Conservation (phyloP, 1,140 invertebrate genomes). For the Brachionus calyciflorus region DNA sequence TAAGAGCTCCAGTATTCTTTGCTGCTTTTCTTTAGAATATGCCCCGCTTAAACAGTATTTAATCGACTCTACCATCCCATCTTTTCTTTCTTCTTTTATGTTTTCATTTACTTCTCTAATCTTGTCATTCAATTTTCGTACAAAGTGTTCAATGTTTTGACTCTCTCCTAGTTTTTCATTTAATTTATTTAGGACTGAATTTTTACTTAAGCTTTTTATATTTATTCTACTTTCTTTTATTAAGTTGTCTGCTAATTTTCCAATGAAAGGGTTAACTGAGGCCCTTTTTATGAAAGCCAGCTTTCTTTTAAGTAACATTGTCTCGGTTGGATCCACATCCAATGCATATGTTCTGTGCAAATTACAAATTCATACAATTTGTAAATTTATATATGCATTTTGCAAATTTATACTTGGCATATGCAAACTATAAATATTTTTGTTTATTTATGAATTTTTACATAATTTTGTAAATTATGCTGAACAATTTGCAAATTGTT, state of each 20-base stretch:
- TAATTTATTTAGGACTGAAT: too few species aligned
- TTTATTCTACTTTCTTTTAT: background rate
- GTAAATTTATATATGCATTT: background rate
- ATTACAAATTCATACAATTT: background rate
- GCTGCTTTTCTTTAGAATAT: too few species aligned
- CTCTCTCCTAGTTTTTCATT: background rate
- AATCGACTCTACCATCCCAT: background rate
- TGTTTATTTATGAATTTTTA: background rate
- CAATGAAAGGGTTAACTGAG: background rate
- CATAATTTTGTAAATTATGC: too few species aligned
- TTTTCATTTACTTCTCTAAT: background rate
- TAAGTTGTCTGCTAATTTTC: background rate
- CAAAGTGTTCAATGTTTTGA: background rate
- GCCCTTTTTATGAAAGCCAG: background rate
- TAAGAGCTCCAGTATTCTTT: too few species aligned
- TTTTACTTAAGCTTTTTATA: background rate
- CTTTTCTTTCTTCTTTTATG: slow-evolving; percentile 1
- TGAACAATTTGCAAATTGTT: too few species aligned
- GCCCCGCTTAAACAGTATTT: background rate
- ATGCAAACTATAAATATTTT: background rate
- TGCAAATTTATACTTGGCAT: background rate
- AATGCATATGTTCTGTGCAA: background rate
- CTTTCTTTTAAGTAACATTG: background rate
- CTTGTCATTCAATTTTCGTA: background rate
- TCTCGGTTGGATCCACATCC: too few species aligned